A percentile compares a stretch with the other conserved stretches of the same genome.
Conservation (phyloP, 2,113 vertebrate species). For the Corythoichthys haematopterus region DNA sequence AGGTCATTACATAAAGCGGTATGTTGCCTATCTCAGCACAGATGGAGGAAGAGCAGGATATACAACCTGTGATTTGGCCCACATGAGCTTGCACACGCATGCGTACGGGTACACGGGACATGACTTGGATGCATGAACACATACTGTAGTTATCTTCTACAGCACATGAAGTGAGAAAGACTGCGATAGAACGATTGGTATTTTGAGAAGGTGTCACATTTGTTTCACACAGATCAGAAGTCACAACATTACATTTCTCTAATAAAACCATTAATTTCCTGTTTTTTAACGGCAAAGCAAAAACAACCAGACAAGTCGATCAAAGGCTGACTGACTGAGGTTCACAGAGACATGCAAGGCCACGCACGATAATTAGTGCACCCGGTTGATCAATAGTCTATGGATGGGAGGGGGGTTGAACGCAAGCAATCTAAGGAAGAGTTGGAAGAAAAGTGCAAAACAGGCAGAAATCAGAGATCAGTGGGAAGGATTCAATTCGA, state of each 20-base stretch:
- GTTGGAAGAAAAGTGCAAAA: conserved; percentile 37
- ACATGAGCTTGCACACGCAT: conserved; percentile 32
- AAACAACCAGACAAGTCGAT: conserved; percentile 22
- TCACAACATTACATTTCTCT: conserved; percentile 8
- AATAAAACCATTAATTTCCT: conserved; percentile 5
- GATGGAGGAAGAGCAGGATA: conserved; percentile 73
- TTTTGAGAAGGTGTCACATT: conserved; percentile 18
- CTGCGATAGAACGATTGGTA: conserved; percentile 4
- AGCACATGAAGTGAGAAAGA: conserved; percentile 11
- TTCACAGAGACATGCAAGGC: conserved; percentile 53
- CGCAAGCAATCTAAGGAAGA: conserved; percentile 46
- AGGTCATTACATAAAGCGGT: conserved; percentile 48
- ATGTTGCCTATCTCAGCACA: conserved; percentile 68
- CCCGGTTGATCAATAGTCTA: conserved; percentile 53
- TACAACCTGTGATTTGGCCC: conserved; percentile 58
- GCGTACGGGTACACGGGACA: conserved; percentile 13
- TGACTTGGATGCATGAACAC: conserved; percentile 43
- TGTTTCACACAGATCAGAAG: conserved; percentile 18
- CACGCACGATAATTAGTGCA: conserved; percentile 60
- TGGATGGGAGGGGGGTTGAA: conserved; percentile 46
- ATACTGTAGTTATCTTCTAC: conserved; percentile 9
- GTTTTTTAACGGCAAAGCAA: neutral
- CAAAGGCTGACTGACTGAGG: conserved; percentile 37
- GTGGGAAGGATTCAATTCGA: conserved; percentile 4
- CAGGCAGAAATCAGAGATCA: conserved; percentile 20